Percentiles rank a stretch among this genome's conserved stretches.
Conservation (phyloP, 1,140 invertebrate genomes). For the Venturia canescens region DNA sequence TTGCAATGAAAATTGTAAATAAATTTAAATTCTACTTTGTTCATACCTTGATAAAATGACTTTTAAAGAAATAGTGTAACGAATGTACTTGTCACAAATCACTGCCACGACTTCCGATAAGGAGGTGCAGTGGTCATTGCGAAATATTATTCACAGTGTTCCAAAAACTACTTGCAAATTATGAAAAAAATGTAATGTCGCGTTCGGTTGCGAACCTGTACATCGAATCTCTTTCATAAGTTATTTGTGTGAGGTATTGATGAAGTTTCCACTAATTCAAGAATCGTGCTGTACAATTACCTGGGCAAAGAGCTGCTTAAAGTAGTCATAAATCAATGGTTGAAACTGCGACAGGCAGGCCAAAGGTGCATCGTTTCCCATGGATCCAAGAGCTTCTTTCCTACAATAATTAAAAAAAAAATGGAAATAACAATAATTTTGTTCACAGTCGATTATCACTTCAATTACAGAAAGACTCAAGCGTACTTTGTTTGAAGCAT, state of each 20-base stretch:
- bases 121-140: too few species aligned
- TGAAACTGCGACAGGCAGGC: constrained; percentile 97
- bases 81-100: too few species aligned
- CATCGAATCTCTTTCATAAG: not conserved
- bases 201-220: too few species aligned
- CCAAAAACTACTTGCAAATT: too few species aligned
- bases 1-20: too few species aligned
- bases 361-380: constrained; percentile 99
- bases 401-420: constrained; percentile 76
- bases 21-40: too few species aligned
- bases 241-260: not conserved
- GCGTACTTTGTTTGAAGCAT: constrained; percentile 97
- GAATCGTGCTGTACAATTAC: constrained; percentile 64
- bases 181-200: too few species aligned
- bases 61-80: too few species aligned
- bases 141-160: too few species aligned
- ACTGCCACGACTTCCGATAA: too few species aligned
- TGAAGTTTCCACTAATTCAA: not conserved
- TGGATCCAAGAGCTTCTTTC: constrained; percentile 98
- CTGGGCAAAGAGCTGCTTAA: constrained; percentile 99
- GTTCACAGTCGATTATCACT: too few species aligned
- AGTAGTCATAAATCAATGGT: constrained; percentile 97
- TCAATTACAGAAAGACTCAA: constrained; percentile 38
- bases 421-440: constrained; percentile 7
- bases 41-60: too few species aligned